Evolutionary conservation across 2,888 invertebrate genomes (phyloP), one percentile per base, ranked within the genome.

Genomic region (Eupithecia pulchellata): DNA sequence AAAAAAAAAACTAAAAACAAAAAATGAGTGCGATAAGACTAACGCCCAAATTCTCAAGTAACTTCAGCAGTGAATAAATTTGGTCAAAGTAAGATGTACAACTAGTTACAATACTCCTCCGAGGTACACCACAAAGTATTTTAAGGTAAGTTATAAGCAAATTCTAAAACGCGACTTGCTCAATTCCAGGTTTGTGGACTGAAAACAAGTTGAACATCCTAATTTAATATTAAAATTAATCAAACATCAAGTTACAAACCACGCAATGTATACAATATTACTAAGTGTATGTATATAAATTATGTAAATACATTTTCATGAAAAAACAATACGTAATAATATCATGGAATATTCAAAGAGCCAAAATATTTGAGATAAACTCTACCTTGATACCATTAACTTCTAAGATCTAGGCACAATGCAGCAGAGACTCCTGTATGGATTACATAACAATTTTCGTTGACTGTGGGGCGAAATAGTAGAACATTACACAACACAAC

Each of bases 381-480:
- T 92, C 94, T 94, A 94, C 93, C 91, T 92, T 92, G 91, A 93
- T 92, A 93, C 92, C 90, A 91, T 92, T 94, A 93, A 94, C 90
- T 89, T 94, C 94, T 94, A 94, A 93, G 92, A 94, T 94, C 94
- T 94, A 94, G 94, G 94, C 94, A 94, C 94, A 94, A 94, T 94
- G 93, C 94, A 94, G 93, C 93, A 94, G 93, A 93, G 91, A 93
- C 92, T 93, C 94, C 94, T 93, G 94, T 94, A 93, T 91, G 91
- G 89, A 91, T 90, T 91, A 90, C 88, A 91, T 92, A 92, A 92
- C 90, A 91, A 90, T 90, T 91, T 94, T 94, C 94, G 94, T 94
- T 94, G 94, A 93, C 88, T 90, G 92, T 89, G 93, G 93, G 92
- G 92, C 92, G 87, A 89, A 84, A 86, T 82, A 86, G 84, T 87